Percentiles rank a stretch among this genome's conserved stretches.
phyloP scores from a whole-genome alignment of 2,888 invertebrate genomes.

The Onchidella celtica region DNA sequence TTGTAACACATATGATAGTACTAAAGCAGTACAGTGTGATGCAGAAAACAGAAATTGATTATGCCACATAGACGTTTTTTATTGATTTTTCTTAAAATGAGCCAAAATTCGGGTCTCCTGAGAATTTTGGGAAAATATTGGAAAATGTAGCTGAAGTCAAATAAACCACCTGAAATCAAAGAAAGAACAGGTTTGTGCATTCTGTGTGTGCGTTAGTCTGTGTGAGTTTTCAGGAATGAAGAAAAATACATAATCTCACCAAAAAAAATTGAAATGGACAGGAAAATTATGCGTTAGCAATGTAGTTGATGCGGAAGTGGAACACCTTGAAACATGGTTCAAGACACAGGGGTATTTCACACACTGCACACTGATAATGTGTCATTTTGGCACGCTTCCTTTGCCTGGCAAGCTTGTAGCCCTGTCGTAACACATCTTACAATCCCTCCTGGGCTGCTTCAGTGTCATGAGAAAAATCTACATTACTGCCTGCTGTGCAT shows the following conservation, averaged over 20 bases:
- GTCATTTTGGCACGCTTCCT: constrained; percentile 4
- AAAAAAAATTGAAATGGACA: neutral
- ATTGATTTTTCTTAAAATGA: neutral
- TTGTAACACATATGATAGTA: no score
- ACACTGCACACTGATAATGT: neutral
- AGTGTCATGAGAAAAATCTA: neutral
- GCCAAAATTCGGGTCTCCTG: neutral
- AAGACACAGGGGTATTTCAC: neutral
- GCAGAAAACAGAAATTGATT: no score
- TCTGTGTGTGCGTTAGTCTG: neutral
- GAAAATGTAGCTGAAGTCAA: neutral
- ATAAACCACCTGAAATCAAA: neutral
- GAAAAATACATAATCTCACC: neutral
- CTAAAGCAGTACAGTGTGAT: no score
- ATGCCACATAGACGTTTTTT: no score
- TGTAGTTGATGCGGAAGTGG: neutral
- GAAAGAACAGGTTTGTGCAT: neutral
- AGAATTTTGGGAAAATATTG: neutral
- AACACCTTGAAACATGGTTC: neutral
- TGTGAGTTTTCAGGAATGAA: neutral
- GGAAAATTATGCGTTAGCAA: neutral
- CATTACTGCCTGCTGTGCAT: neutral
- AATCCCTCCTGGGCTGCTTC: neutral
- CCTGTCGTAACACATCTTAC: constrained; percentile 15
- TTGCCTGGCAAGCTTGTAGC: neutral